Evolutionary conservation across 2,113 vertebrate species (phyloP).

Genomic region (Heterochromis multidens): DNA sequence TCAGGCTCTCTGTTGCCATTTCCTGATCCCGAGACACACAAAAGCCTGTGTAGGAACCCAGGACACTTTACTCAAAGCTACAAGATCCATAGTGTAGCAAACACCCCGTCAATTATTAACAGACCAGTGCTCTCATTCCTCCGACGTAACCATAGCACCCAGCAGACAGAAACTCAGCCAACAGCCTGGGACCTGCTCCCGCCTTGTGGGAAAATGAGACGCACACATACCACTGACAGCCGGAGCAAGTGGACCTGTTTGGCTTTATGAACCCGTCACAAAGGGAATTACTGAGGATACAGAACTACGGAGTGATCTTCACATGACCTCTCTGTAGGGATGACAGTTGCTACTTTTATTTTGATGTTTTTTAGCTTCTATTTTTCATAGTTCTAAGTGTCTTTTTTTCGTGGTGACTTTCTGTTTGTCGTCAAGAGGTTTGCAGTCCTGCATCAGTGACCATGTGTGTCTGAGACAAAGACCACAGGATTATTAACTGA

Average conservation of each 20-base stretch:
- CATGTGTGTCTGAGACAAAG: not conserved
- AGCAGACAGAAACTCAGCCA: constrained; percentile 50
- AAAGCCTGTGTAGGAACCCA: constrained; percentile 27
- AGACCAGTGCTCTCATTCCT: constrained; percentile 64
- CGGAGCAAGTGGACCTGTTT: constrained; percentile 21
- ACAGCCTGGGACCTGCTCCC: constrained; percentile 45
- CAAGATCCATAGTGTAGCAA: constrained; percentile 49
- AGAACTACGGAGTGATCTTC: not conserved
- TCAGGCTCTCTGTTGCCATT: constrained; percentile 7
- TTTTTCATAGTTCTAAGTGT: not conserved
- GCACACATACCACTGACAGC: constrained; percentile 17
- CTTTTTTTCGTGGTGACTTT: not conserved
- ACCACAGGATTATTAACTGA: not conserved
- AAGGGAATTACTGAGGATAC: not conserved
- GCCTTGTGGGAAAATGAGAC: constrained; percentile 48
- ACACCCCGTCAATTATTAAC: constrained; percentile 76
- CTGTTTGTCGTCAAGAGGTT: not conserved
- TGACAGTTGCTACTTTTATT: not conserved
- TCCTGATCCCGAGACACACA: constrained; percentile 11
- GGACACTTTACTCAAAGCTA: constrained; percentile 44
- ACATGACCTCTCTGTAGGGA: not conserved
- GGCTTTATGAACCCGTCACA: not conserved
- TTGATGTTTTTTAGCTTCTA: not conserved
- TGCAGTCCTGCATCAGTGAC: not conserved
- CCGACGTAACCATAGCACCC: constrained; percentile 62